phyloP scores from a whole-genome alignment of 2,113 vertebrate genomes.

The Cavia aperea region DNA sequence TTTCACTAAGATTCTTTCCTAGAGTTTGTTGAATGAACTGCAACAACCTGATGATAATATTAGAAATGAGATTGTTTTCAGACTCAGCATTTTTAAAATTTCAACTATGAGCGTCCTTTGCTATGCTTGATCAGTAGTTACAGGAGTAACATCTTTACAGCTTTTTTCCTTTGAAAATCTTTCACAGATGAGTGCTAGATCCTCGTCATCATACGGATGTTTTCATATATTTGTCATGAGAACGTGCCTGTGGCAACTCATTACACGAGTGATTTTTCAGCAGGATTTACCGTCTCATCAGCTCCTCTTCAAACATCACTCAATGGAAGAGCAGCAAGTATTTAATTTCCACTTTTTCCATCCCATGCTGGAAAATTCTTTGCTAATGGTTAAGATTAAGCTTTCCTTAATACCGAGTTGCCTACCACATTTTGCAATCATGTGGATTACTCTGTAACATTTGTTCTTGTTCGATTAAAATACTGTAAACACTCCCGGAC shows the following conservation, averaged over 20 bases:
- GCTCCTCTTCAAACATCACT: background rate
- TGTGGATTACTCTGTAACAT: background rate
- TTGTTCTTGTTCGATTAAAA: background rate
- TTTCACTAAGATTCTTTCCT: background rate
- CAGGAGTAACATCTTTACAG: background rate
- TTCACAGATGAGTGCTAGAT: background rate
- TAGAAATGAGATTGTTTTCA: background rate
- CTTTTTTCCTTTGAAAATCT: background rate
- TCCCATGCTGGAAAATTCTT: conserved; percentile 7
- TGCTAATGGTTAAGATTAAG: background rate
- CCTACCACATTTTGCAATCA: background rate
- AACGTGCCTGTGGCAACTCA: background rate
- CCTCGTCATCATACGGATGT: background rate
- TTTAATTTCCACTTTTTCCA: background rate
- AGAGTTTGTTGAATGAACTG: background rate
- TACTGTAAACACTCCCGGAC: background rate
- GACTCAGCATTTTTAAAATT: background rate
- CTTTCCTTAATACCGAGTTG: background rate
- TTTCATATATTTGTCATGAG: background rate
- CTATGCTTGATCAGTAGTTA: background rate
- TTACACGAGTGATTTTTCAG: background rate
- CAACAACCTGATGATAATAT: background rate
- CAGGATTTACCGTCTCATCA: background rate
- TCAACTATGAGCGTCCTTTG: background rate
- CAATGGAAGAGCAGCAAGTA: background rate